A percentile compares a stretch with the other conserved stretches of the same genome.
These are phyloP conservation scores for Melanotaenia maccullochi DNA, from an alignment of 2,797 vertebrate species.

Conservation along the genomic window DNA sequence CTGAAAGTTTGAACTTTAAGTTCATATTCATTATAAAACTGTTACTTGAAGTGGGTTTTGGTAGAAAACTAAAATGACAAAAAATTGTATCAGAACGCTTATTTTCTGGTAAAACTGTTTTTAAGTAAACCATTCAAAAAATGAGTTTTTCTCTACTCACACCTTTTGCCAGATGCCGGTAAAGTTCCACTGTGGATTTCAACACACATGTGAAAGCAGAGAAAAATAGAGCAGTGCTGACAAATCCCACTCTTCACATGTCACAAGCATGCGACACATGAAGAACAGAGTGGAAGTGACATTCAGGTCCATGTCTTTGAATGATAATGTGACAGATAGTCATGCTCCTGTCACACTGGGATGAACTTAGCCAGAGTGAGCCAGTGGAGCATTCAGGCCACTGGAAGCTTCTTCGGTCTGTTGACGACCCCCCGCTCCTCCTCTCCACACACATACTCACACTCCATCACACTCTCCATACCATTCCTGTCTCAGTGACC, in stretches of 20 bases:
- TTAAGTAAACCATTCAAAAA: too few species aligned
- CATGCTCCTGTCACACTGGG: conserved; percentile 64
- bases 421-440: conserved; percentile 17
- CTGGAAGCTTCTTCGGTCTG: conserved; percentile 48
- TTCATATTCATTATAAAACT: neutral
- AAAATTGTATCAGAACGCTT: neutral
- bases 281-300: conserved; percentile 48
- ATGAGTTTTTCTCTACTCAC: neutral
- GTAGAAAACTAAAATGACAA: neutral
- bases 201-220: neutral
- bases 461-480: conserved; percentile 2
- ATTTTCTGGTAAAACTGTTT: too few species aligned
- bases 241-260: conserved; percentile 49
- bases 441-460: neutral
- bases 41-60: neutral
- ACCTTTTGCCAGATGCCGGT: neutral
- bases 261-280: conserved; percentile 1
- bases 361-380: conserved; percentile 51
- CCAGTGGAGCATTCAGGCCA: conserved; percentile 57
- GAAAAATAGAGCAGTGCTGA: conserved; percentile 38
- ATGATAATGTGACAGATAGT: conserved; percentile 74
- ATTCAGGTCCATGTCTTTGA: conserved; percentile 56
- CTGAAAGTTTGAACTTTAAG: neutral
- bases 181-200: conserved; percentile 2
- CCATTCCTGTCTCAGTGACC: conserved; percentile 44